Evolutionary conservation across 1,140 invertebrate genomes (phyloP), one percentile per base, ranked within the genome.

Genomic region (Rhagoletis pomonella): DNA sequence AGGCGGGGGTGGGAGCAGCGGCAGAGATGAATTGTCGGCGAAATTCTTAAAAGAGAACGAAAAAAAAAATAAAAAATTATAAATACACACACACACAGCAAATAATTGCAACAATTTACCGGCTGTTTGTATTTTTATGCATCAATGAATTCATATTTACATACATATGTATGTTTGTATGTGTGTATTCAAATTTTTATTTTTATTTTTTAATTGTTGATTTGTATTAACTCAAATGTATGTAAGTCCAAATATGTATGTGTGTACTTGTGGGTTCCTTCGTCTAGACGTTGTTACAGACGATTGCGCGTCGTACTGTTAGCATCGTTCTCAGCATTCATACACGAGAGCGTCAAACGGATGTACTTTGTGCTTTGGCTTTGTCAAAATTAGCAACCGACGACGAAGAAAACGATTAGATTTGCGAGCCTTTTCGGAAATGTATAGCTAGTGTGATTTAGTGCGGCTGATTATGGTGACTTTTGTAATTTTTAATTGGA

Each of bases 201-300:
- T 7, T 29, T 29, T 29, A 29, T 29, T 29, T 29, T 29, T 29
- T 29, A 29, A 29, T 29, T 29, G 64, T 73, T 73, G 44, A 17
- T 44, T 19, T 50, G 17, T 50, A 1, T 29, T 29, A 29, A 29
- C 29, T 0, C 29, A 29, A 29, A 29, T 29, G 29, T 29, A 29
- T 29, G 29, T 29, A 29, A 29, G 29, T 29, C 1, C 29, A 29
- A 0, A 29, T 29, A 29, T 77, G 7, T 47, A 14, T 77, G 14
- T n/a, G 14, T 4, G 14, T 44, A 17, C 6, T 14, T 77, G 42
- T 50, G 14, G 73, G 47, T 55, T 19, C 17, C 50, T 5, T 42
- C 73, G 73, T 81, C 73, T 81, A 81, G 73, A 81, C 73, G n/a
- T 55, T 81, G 73, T 81, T 55, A 81, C 73, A 81, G 73, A 81